These are phyloP conservation scores for Mola mola DNA, from an alignment of 2,113 vertebrate species.

Conservation along the genomic window DNA sequence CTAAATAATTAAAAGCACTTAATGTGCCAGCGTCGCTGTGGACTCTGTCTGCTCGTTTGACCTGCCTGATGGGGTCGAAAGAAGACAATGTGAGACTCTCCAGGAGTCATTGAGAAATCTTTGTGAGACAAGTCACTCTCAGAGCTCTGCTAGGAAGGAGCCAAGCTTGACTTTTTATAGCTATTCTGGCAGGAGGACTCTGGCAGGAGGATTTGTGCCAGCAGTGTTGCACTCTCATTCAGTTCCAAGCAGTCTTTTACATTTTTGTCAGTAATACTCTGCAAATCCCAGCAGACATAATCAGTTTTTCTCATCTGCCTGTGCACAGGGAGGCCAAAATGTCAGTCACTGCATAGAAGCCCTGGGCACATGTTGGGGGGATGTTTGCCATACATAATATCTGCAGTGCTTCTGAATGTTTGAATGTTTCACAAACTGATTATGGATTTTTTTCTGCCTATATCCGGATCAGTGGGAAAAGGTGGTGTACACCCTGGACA, in stretches of 20 bases:
- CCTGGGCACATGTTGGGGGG: background rate
- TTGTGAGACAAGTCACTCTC: background rate
- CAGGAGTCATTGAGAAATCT: conserved; percentile 70
- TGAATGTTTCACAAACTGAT: no score
- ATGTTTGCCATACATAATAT: no score
- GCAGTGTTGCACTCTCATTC: background rate
- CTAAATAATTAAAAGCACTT: conserved; percentile 85
- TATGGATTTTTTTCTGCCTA: no score
- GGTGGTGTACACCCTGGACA: no score
- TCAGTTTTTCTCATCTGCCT: background rate
- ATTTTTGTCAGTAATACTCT: conserved; percentile 3
- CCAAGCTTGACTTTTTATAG: background rate
- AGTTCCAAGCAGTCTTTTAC: conserved; percentile 14
- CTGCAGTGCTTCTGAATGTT: no score
- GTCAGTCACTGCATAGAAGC: background rate
- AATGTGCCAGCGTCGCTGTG: conserved; percentile 62
- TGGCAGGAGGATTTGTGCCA: background rate
- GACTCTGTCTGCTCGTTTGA: conserved; percentile 66
- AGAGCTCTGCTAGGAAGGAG: background rate
- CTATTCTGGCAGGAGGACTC: conserved; percentile 2
- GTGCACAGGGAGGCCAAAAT: background rate
- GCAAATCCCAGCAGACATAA: conserved; percentile 10
- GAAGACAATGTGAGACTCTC: conserved; percentile 37
- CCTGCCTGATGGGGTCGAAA: conserved; percentile 69
- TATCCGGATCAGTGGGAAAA: no score